Conservation (phyloP, 2,113 vertebrate species). For the rat (Rattus norvegicus) region DNA sequence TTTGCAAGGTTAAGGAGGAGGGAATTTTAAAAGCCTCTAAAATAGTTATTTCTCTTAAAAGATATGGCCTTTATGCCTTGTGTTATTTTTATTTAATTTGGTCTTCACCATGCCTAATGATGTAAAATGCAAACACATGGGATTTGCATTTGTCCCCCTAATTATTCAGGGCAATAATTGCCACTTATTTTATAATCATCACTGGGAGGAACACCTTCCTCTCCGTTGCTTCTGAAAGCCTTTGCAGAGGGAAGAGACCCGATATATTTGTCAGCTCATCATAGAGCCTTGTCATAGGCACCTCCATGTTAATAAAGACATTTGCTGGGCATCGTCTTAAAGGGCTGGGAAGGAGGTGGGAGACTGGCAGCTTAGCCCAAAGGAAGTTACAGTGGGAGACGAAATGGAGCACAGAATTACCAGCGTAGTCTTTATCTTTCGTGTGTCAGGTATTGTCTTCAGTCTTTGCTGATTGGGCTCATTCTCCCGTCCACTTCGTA, state of each 20-base stretch:
- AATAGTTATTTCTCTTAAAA: conserved; percentile 34
- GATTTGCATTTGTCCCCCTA: conserved; percentile 62
- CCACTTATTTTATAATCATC: conserved; percentile 69
- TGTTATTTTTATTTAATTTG: conserved; percentile 64
- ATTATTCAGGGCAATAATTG: conserved; percentile 74
- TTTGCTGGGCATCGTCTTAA: not conserved
- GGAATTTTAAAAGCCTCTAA: not conserved
- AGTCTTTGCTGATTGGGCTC: not conserved
- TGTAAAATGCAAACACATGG: not conserved
- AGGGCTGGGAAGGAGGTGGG: not conserved
- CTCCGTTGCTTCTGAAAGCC: conserved; percentile 62
- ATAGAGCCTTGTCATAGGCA: not conserved
- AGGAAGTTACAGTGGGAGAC: not conserved
- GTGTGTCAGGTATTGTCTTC: not conserved
- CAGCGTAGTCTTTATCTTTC: not conserved
- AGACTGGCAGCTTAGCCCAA: not conserved
- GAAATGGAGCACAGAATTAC: not conserved
- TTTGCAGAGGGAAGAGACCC: not conserved
- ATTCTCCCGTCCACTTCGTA: not conserved
- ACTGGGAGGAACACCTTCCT: conserved; percentile 67
- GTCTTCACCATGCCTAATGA: conserved; percentile 55
- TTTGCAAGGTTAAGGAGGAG: conserved; percentile 25
- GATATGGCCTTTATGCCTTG: conserved; percentile 44
- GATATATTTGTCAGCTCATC: conserved; percentile 2
- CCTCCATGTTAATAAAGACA: conserved; percentile 10